Base-by-base conservation (phyloP, 2,888 invertebrate genomes). In the Sericinus montela region DNA sequence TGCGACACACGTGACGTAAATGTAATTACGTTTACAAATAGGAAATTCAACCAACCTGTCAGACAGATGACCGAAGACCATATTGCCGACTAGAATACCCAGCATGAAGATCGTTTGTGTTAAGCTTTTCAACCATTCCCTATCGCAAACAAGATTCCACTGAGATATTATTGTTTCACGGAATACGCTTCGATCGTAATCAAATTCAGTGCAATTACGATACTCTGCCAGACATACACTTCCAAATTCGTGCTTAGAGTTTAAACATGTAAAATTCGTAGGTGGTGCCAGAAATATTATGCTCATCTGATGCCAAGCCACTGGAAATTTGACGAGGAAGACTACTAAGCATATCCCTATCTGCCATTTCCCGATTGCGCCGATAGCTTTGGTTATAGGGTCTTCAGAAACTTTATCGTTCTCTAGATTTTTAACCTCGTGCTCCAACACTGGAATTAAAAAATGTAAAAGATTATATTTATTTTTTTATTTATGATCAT, bases 241-340 rank as follows among this genome's bases (percentile, higher is more conserved):
- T 38, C 90, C 90, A 45, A 85, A 90, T 43, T 72, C 77, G 45
- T 45, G 52, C 19, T 60, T 52, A 1, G 67, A 60, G 29, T 72
- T 65, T 1, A 59, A 56, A 63, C 93, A 93, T 14, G 84, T 88
- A 62, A 90, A 91, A 13, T 89, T 79, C 45, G 91, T 90, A 0
- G 92, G 92, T 0, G 95, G 94, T 5, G 94, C 93, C 54, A 94
- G 89, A 66, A 95, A 95, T 51, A 95, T 93, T 53, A 94, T 94
- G 54, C 92, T 93, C 71, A 95, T 89, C 64, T 94, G 94, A 68
- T 94, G 94, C 94, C 94, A 95, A 0, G 94, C 94, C 0, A 94
- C 93, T 0, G 94, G 94, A 65, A 95, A 93, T 75, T 95, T 95
- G 45, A 93, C 91, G 8, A 94, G 80, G 55, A 94, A 93, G 32